A percentile compares a stretch with the other conserved stretches of the same genome.
These are phyloP conservation scores for Diachasmimorpha longicaudata DNA, from an alignment of 1,140 invertebrate species.

Conservation along the genomic window DNA sequence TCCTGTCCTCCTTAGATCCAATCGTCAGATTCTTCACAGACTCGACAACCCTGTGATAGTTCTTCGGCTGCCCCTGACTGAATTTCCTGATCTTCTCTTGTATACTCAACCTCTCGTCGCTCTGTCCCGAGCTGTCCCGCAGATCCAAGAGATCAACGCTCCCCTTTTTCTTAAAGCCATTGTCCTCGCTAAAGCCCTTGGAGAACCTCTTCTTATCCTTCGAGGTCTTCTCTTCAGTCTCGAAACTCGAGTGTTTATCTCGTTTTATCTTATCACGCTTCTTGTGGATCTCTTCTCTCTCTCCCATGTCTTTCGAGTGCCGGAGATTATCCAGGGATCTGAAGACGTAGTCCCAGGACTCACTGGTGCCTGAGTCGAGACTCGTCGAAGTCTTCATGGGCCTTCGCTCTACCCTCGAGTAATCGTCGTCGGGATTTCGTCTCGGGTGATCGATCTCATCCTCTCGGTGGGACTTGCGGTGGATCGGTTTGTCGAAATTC, in stretches of 20 bases:
- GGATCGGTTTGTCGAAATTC: slow-evolving; percentile 40
- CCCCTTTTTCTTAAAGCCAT: slow-evolving; percentile 37
- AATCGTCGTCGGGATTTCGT: slow-evolving; percentile 30
- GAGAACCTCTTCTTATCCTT: slow-evolving; percentile 23
- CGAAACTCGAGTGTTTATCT: slow-evolving; percentile 28
- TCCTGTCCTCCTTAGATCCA: slow-evolving; percentile 15
- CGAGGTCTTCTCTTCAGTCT: slow-evolving; percentile 14
- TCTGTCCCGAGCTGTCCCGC: slow-evolving; percentile 26
- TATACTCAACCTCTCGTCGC: background rate
- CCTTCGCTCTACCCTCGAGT: slow-evolving; percentile 28
- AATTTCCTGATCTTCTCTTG: slow-evolving; percentile 24
- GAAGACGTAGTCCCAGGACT: slow-evolving; percentile 78
- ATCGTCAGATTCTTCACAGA: background rate
- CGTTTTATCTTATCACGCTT: slow-evolving; percentile 39
- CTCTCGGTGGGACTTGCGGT: slow-evolving; percentile 17
- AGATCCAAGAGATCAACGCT: slow-evolving; percentile 40
- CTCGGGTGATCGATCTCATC: slow-evolving; percentile 40
- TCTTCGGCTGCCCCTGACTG: background rate
- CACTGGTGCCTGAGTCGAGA: slow-evolving; percentile 22
- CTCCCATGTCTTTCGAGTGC: slow-evolving; percentile 73
- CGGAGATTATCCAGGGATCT: slow-evolving; percentile 76
- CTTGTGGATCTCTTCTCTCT: slow-evolving; percentile 67
- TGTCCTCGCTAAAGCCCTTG: slow-evolving; percentile 29
- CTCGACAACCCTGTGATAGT: background rate
- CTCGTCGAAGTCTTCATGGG: slow-evolving; percentile 22